Evolutionary conservation across 2,888 invertebrate species (phyloP).

Genomic region (Acrobasis consociella): DNA sequence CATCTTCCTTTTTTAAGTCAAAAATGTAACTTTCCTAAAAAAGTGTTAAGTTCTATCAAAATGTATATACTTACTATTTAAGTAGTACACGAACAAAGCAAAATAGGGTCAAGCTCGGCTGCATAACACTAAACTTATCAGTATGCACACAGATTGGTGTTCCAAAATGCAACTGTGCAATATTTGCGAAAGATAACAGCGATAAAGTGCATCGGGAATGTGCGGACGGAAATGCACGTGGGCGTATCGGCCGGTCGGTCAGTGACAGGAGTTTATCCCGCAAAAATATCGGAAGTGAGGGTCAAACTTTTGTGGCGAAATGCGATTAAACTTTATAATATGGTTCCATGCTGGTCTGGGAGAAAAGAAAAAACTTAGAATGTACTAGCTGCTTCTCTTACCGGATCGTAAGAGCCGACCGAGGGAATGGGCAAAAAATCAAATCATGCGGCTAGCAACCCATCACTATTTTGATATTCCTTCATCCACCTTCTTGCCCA

Average conservation of each 20-base stretch:
- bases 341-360: no score
- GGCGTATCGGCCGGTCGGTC: slow-evolving; percentile 49
- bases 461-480: no score
- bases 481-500: no score
- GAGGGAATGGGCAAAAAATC: no score
- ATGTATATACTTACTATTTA: no score
- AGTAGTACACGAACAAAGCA: not conserved
- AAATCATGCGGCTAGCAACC: no score
- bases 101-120: slow-evolving; percentile 6
- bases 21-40: not conserved
- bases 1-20: no score
- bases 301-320: not conserved
- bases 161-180: slow-evolving; percentile 26
- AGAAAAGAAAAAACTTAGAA: no score
- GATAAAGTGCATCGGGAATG: slow-evolving; percentile 25
- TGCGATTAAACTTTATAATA: no score
- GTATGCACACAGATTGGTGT: slow-evolving; percentile 14
- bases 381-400: no score
- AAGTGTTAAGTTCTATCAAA: not conserved
- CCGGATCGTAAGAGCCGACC: no score
- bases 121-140: slow-evolving; percentile 18
- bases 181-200: slow-evolving; percentile 29
- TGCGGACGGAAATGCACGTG: slow-evolving; percentile 53
- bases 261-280: slow-evolving; percentile 43
- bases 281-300: slow-evolving; percentile 5